These are phyloP conservation scores for Aethes cnicana DNA, from an alignment of 2,888 invertebrate species.

Conservation along the genomic window DNA sequence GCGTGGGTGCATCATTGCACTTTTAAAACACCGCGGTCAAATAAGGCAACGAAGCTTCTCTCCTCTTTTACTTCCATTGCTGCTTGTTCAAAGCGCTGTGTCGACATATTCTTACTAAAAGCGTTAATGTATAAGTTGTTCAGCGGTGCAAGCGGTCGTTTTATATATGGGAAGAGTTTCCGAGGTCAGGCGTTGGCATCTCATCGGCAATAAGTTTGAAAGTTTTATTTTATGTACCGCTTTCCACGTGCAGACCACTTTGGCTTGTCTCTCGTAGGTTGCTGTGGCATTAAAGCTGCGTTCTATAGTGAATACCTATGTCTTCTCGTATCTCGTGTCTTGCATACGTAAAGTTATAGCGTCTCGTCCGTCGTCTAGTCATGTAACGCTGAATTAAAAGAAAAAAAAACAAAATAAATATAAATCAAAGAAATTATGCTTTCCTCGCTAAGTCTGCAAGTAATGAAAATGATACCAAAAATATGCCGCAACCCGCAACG, in stretches of 20 bases:
- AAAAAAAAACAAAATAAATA: no score
- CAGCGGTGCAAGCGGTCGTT: slow-evolving; percentile 1
- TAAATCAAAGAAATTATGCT: no score
- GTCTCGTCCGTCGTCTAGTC: no score
- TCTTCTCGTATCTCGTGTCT: slow-evolving; percentile 5
- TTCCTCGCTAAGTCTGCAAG: no score
- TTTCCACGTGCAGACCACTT: slow-evolving; percentile 48
- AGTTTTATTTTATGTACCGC: slow-evolving; percentile 53
- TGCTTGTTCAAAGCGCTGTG: not conserved
- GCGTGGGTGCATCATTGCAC: slow-evolving; percentile 58
- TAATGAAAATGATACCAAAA: no score
- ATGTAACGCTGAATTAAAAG: no score
- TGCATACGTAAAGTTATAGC: not conserved
- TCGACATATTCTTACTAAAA: not conserved
- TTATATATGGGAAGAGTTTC: slow-evolving; percentile 35
- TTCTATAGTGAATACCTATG: slow-evolving; percentile 37
- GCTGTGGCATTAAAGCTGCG: slow-evolving; percentile 41
- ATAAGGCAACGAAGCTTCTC: not conserved
- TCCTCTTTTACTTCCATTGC: slow-evolving; percentile 24
- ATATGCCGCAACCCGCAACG: no score
- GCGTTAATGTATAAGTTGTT: slow-evolving; percentile 17
- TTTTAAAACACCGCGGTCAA: slow-evolving; percentile 34
- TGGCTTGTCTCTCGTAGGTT: slow-evolving; percentile 41
- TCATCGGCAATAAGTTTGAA: slow-evolving; percentile 52
- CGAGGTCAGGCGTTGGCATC: slow-evolving; percentile 41